Base-by-base conservation (phyloP, 2,888 invertebrate species). In the Cheilosia variabilis region DNA sequence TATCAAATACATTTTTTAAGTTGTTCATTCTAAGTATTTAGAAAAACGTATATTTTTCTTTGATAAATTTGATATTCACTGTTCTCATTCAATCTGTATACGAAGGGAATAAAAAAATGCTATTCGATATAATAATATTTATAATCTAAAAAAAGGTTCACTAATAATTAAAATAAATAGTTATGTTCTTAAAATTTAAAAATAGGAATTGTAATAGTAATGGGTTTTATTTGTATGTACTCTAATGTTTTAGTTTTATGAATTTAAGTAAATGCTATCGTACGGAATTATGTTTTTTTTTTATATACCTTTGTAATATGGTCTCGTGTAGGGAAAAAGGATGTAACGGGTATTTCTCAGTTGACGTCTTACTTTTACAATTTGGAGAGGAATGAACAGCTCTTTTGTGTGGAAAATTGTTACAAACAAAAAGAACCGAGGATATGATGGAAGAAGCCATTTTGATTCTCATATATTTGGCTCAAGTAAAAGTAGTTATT, bases 21-120 rank as follows among this genome's bases (percentile, higher is more conserved):
- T 15, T 73, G 13, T 41, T 47, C 22, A 47, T 37, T 72, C 34
- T 76, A 63, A 47, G 43, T 75, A 65, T 79, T 47, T 53, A 63
- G 52, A 66, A 72, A 57, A 66, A 73, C 37, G 24, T 53, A 57
- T 22, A 34, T 27, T 55, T 41, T 41, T 53, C 22, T 31, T 60
- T 58, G 22, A 69, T 69, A 63, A 76, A 68, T n/a, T 66, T 77
- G 82, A 82, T 82, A 82, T 77, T 83, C 13, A 62, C 41, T 73
- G 78, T 63, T 77, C 66, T 72, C 52, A 68, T 62, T 78, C 72
- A 68, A 72, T 78, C 78, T 73, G 78, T 83, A 83, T 83, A 82
- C 77, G 41, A 71, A 58, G 71, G 55, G 72, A 82, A 72, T 66
- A 37, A 69, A 63, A 71, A 71, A 34, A 15, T 47, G 53, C 47